A percentile compares a stretch with the other conserved stretches of the same genome.
These are phyloP conservation scores for Ips typographus DNA, from an alignment of 1,140 invertebrate species.

Conservation along the genomic window DNA sequence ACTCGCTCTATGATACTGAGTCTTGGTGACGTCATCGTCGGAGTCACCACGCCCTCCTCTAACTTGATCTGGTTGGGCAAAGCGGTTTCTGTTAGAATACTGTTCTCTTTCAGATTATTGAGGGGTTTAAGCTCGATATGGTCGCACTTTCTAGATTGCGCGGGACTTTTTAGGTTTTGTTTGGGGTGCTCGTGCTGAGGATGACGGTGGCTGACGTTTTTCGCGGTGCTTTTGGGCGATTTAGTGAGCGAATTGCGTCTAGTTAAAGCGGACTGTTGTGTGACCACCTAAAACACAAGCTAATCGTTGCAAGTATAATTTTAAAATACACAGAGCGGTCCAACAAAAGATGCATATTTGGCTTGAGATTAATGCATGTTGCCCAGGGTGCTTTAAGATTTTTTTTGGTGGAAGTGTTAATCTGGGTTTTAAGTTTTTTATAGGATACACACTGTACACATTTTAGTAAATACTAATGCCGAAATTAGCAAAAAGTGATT, in stretches of 20 bases:
- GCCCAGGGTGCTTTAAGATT: no score
- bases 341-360: no score
- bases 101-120: conserved; percentile 48
- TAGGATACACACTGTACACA: no score
- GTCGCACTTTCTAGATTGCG: conserved; percentile 40
- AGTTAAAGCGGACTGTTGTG: conserved; percentile 39
- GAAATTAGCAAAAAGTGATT: no score
- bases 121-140: conserved; percentile 47
- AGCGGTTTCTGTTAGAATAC: conserved; percentile 40
- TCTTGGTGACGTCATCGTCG: conserved; percentile 22
- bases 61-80: conserved; percentile 46
- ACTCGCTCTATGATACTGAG: conserved; percentile 32
- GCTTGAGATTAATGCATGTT: no score
- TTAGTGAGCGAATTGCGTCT: conserved; percentile 48
- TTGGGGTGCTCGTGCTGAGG: conserved; percentile 32
- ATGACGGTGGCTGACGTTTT: conserved; percentile 29
- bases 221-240: conserved; percentile 36
- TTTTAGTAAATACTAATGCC: no score
- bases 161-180: conserved; percentile 41
- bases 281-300: conserved; percentile 32
- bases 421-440: no score
- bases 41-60: conserved; percentile 36
- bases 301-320: neutral
- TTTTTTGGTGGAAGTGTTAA: no score
- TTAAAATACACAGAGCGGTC: neutral